These are phyloP conservation scores for Scaptodrosophila latifasciaeformis DNA, from an alignment of 2,888 invertebrate species.

Conservation along the genomic window DNA sequence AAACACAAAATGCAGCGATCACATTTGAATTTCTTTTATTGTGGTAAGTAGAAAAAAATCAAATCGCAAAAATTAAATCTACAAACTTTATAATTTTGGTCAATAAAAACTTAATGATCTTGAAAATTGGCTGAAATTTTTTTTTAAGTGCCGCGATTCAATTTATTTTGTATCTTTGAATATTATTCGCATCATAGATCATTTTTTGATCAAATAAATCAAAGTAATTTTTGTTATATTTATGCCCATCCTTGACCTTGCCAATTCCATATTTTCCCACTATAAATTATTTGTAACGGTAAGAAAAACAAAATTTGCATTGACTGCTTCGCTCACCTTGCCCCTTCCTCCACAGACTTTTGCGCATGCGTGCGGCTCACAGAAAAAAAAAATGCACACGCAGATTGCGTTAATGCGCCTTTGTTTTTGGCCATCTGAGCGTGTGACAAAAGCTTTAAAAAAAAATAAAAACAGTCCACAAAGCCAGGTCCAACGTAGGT, in stretches of 20 bases:
- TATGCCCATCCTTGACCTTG: slow-evolving; percentile 64
- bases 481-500: background rate
- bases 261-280: slow-evolving; percentile 44
- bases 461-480: background rate
- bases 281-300: slow-evolving; percentile 42
- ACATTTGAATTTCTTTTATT: slow-evolving; percentile 45
- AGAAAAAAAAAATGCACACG: no score
- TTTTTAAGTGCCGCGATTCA: background rate
- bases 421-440: background rate
- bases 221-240: background rate
- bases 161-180: background rate
- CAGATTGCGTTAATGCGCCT: slow-evolving; percentile 13
- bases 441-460: background rate
- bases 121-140: background rate
- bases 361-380: slow-evolving; percentile 25
- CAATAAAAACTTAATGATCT: background rate
- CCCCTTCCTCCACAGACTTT: background rate
- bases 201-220: background rate
- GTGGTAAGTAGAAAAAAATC: slow-evolving; percentile 56
- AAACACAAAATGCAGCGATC: slow-evolving; percentile 57
- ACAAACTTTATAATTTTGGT: no score
- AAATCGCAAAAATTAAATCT: no score
- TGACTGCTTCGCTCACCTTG: slow-evolving; percentile 12
- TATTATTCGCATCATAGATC: background rate
- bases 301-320: no score